Evolutionary conservation across 2,888 invertebrate genomes (phyloP).

Genomic region (Chrysotoxum bicinctum): DNA sequence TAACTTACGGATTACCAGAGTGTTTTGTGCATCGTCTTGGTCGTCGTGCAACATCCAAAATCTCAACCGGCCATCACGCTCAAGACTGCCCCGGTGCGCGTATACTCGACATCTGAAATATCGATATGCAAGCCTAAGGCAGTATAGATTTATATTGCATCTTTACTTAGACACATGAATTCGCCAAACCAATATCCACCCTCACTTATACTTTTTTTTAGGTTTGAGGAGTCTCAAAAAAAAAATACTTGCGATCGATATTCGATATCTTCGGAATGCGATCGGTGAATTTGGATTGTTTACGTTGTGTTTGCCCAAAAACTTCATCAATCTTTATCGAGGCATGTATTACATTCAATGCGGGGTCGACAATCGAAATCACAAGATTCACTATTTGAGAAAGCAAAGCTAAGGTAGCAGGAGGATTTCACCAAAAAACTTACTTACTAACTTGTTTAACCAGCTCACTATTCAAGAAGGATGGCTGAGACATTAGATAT

Average conservation of each 20-base stretch:
- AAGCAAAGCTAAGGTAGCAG: neutral
- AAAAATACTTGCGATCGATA: conserved; percentile 37
- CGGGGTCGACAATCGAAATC: neutral
- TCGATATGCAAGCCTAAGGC: conserved; percentile 69
- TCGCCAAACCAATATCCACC: conserved; percentile 39
- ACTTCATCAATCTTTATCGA: conserved; percentile 67
- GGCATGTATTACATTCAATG: conserved; percentile 43
- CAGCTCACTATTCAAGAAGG: too few species aligned
- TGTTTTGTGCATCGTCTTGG: conserved; percentile 11
- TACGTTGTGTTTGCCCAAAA: conserved; percentile 65
- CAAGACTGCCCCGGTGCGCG: conserved; percentile 9
- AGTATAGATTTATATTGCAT: conserved; percentile 50
- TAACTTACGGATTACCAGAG: neutral
- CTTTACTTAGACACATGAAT: conserved; percentile 50
- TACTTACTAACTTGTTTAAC: too few species aligned
- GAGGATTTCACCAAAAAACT: conserved; percentile 4
- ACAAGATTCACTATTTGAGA: conserved; percentile 34
- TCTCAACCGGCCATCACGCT: conserved; percentile 66
- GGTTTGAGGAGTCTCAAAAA: neutral
- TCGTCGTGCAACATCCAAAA: conserved; percentile 59
- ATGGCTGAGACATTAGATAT: too few species aligned
- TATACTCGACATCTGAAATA: conserved; percentile 24
- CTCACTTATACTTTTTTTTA: conserved; percentile 31
- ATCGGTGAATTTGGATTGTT: conserved; percentile 67
- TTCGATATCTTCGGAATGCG: conserved; percentile 67